Conservation (phyloP, 2,888 invertebrate species). For the Heliconius ethilla region DNA sequence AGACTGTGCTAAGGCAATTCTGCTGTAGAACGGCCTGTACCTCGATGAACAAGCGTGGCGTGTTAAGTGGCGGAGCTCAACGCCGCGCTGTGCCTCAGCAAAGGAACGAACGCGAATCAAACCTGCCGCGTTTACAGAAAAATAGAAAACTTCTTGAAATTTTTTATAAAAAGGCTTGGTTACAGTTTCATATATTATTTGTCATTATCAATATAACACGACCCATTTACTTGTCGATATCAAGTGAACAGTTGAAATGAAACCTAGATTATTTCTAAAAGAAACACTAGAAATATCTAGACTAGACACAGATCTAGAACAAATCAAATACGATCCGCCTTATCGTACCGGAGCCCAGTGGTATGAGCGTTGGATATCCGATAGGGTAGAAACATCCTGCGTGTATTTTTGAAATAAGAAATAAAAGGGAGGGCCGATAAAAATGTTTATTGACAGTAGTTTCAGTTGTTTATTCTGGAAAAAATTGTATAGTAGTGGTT, state of each 20-base stretch:
- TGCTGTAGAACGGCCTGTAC: no score
- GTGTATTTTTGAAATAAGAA: slow-evolving; percentile 18
- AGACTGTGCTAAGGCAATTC: no score
- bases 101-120: no score
- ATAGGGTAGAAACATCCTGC: slow-evolving; percentile 10
- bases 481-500: no score
- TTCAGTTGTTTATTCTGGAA: neutral
- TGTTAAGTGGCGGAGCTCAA: no score
- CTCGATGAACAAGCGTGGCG: no score
- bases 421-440: slow-evolving; percentile 10
- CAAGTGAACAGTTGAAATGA: neutral
- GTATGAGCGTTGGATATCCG: slow-evolving; percentile 10
- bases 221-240: neutral
- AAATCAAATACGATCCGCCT: slow-evolving; percentile 10
- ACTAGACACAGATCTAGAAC: slow-evolving; percentile 1
- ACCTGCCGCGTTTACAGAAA: no score
- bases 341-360: slow-evolving; percentile 4
- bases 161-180: no score
- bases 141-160: no score
- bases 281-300: slow-evolving; percentile 9
- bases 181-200: no score
- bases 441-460: slow-evolving; percentile 15
- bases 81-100: no score
- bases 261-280: slow-evolving; percentile 4
- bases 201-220: no score